These are phyloP conservation scores for Nerophis lumbriciformis DNA, from an alignment of 2,113 vertebrate species.

Conservation along the genomic window DNA sequence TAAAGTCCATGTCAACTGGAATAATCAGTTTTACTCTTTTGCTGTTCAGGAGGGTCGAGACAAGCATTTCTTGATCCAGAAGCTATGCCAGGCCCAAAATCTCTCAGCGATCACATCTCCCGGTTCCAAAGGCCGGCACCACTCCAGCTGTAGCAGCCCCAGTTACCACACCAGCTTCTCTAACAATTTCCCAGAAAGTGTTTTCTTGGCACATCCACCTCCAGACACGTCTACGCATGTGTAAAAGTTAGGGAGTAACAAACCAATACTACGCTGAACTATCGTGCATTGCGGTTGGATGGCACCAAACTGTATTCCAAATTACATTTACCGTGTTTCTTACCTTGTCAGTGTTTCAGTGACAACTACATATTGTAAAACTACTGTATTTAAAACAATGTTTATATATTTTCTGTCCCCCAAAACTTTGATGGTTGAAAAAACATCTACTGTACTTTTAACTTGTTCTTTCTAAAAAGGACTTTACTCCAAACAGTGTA, in stretches of 20 bases:
- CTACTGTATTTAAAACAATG: background rate
- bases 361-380: conserved; percentile 9
- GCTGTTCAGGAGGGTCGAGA: conserved; percentile 79
- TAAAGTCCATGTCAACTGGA: background rate
- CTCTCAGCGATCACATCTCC: background rate
- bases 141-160: conserved; percentile 29
- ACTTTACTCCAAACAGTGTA: conserved; percentile 20
- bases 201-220: conserved; percentile 52
- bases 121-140: conserved; percentile 1
- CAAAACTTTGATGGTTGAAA: background rate
- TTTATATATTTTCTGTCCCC: conserved; percentile 25
- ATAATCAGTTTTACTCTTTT: conserved; percentile 1
- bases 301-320: background rate
- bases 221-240: conserved; percentile 59
- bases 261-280: conserved; percentile 2
- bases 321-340: background rate
- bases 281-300: background rate
- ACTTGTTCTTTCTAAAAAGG: conserved; percentile 67
- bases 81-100: conserved; percentile 79
- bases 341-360: background rate
- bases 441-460: background rate
- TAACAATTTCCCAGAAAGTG: conserved; percentile 36
- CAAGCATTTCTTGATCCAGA: conserved; percentile 84
- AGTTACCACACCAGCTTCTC: conserved; percentile 60
- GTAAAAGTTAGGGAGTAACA: conserved; percentile 10